Percentiles rank a stretch among this genome's conserved stretches.
Evolutionary conservation across 2,888 invertebrate species (phyloP).

Genomic region (Oeneis ivallda): DNA sequence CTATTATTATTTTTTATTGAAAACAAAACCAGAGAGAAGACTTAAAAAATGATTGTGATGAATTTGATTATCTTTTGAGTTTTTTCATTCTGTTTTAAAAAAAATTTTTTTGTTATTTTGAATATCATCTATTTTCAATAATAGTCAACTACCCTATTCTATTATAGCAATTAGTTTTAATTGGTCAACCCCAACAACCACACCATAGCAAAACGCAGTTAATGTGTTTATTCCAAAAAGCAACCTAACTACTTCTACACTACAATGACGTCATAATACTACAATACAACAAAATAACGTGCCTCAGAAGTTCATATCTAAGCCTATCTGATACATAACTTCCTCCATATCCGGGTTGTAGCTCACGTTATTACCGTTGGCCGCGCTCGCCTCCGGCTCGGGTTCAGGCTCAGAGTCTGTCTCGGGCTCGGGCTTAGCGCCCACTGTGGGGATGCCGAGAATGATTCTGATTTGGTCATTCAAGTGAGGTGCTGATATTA

Average conservation of each 20-base stretch:
- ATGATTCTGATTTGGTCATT: constrained; percentile 87
- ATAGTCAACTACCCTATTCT: too few species aligned
- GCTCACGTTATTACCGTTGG: constrained; percentile 48
- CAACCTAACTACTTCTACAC: constrained; percentile 20
- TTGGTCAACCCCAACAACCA: too few species aligned
- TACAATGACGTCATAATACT: constrained; percentile 1
- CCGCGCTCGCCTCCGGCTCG: constrained; percentile 40
- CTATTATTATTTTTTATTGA: too few species aligned
- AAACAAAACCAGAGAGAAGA: too few species aligned
- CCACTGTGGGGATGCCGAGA: constrained; percentile 80
- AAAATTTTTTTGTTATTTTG: too few species aligned
- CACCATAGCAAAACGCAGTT: not conserved
- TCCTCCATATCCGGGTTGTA: constrained; percentile 71
- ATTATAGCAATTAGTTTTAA: too few species aligned
- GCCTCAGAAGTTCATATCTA: constrained; percentile 80
- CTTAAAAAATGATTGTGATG: too few species aligned
- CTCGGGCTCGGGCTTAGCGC: constrained; percentile 54
- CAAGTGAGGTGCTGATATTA: constrained; percentile 86
- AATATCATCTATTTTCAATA: too few species aligned
- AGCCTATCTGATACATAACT: constrained; percentile 82
- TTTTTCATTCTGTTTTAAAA: too few species aligned
- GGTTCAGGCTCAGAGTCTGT: constrained; percentile 34
- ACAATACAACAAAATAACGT: constrained; percentile 45
- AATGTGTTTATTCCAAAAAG: not conserved
- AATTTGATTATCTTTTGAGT: too few species aligned